These are phyloP conservation scores for Empidonax alnorum DNA, from an alignment of 2,113 vertebrate genomes.

Conservation along the genomic window DNA sequence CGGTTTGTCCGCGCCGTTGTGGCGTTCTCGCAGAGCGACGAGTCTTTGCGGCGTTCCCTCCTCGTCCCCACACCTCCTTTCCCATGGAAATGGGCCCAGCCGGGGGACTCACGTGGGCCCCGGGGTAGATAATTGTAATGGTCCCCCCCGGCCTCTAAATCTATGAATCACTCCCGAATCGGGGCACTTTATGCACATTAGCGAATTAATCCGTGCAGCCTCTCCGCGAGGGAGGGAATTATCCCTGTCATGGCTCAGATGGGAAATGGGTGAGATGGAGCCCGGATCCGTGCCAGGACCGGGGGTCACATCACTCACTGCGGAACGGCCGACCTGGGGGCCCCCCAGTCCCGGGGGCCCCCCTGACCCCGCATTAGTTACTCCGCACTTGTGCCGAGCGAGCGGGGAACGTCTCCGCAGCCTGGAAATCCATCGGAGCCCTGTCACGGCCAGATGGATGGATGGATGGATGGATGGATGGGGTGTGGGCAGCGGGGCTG, in stretches of 20 bases:
- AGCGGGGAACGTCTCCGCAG: neutral
- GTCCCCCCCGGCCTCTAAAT: neutral
- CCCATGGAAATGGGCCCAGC: neutral
- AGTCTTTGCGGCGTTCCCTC: neutral
- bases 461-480: neutral
- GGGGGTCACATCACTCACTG: neutral
- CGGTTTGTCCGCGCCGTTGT: accelerated
- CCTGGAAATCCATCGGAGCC: neutral
- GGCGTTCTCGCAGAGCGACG: neutral
- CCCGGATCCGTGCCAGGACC: neutral
- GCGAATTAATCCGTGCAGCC: slow-evolving; percentile 9
- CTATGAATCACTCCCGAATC: neutral
- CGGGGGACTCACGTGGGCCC: neutral
- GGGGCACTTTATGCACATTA: slow-evolving; percentile 35
- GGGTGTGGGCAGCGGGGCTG: neutral
- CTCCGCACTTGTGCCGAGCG: neutral
- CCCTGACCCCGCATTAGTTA: neutral
- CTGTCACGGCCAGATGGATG: neutral
- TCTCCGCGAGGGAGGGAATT: neutral
- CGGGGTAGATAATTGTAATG: neutral
- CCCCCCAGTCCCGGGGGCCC: neutral
- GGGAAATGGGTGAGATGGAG: slow-evolving; percentile 12
- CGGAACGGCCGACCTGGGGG: neutral
- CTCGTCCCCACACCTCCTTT: neutral
- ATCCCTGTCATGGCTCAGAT: neutral